These are phyloP conservation scores for Cheilosia soror DNA, from an alignment of 2,888 invertebrate species.

Conservation along the genomic window DNA sequence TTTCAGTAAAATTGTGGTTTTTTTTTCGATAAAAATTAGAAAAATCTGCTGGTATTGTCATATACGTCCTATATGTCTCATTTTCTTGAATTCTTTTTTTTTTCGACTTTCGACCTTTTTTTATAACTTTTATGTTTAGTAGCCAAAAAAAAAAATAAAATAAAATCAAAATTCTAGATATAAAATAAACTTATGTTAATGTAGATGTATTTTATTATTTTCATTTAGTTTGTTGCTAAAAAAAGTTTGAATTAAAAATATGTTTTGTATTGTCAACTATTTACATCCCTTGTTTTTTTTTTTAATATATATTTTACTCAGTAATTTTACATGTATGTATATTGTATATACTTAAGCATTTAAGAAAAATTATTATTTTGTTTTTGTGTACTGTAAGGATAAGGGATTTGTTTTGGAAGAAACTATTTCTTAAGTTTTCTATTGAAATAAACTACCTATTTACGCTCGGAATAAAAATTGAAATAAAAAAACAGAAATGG, in stretches of 20 bases:
- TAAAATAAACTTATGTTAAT: slow-evolving; percentile 51
- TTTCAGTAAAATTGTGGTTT: slow-evolving; percentile 72
- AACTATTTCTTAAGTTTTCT: slow-evolving; percentile 44
- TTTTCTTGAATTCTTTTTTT: slow-evolving; percentile 20
- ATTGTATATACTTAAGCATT: slow-evolving; percentile 63
- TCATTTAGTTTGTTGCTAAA: slow-evolving; percentile 51
- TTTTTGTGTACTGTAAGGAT: slow-evolving; percentile 59
- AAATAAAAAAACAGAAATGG: slow-evolving; percentile 39
- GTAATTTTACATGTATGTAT: slow-evolving; percentile 60
- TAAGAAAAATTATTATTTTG: slow-evolving; percentile 54
- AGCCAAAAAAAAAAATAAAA: slow-evolving; percentile 52
- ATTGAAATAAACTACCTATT: slow-evolving; percentile 11
- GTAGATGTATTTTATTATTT: slow-evolving; percentile 57
- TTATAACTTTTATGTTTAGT: slow-evolving; percentile 35
- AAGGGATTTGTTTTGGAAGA: slow-evolving; percentile 61
- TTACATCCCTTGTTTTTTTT: slow-evolving; percentile 80
- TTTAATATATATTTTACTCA: slow-evolving; percentile 56
- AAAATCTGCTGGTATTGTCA: slow-evolving; percentile 75
- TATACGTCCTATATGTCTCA: slow-evolving; percentile 70
- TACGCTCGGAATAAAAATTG: slow-evolving; percentile 23
- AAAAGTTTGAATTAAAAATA: slow-evolving; percentile 67
- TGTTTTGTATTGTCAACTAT: slow-evolving; percentile 80
- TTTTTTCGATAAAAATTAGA: slow-evolving; percentile 52
- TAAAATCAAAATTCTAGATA: slow-evolving; percentile 32
- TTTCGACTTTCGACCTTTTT: slow-evolving; percentile 31